Evolutionary conservation across 2,888 invertebrate genomes (phyloP).

Genomic region (Kryphioiulus occultus): DNA sequence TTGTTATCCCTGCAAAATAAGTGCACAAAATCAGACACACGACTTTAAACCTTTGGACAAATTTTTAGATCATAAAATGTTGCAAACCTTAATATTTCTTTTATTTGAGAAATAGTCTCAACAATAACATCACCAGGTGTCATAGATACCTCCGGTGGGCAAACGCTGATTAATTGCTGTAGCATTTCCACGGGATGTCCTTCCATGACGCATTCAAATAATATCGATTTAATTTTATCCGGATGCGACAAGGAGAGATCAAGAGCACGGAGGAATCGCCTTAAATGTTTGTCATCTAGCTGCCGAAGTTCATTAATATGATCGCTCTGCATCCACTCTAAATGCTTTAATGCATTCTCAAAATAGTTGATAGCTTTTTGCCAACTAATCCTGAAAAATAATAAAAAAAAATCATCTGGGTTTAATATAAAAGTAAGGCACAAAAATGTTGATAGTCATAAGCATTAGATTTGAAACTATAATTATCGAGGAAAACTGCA

Average conservation of each 20-base stretch:
- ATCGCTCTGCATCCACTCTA: constrained; percentile 51
- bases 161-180: constrained; percentile 50
- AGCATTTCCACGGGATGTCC: constrained; percentile 48
- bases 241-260: constrained; percentile 46
- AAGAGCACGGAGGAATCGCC: constrained; percentile 10
- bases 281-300: background rate
- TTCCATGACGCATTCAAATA: constrained; percentile 48
- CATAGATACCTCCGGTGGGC: constrained; percentile 44
- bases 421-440: background rate
- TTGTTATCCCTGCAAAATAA: background rate
- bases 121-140: constrained; percentile 50
- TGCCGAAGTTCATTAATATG: constrained; percentile 4
- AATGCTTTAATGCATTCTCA: constrained; percentile 28
- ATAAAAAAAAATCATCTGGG: background rate
- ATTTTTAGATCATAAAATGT: background rate
- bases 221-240: constrained; percentile 41
- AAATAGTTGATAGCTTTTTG: background rate
- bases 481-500: too few relatives aligned
- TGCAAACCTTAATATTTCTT: constrained; percentile 45
- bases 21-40: background rate
- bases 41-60: background rate
- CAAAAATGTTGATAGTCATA: too few relatives aligned
- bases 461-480: too few relatives aligned
- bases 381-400: constrained; percentile 8
- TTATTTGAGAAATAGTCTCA: constrained; percentile 27